phyloP scores from a whole-genome alignment of 2,797 vertebrate species.

The Podargus strigoides region DNA sequence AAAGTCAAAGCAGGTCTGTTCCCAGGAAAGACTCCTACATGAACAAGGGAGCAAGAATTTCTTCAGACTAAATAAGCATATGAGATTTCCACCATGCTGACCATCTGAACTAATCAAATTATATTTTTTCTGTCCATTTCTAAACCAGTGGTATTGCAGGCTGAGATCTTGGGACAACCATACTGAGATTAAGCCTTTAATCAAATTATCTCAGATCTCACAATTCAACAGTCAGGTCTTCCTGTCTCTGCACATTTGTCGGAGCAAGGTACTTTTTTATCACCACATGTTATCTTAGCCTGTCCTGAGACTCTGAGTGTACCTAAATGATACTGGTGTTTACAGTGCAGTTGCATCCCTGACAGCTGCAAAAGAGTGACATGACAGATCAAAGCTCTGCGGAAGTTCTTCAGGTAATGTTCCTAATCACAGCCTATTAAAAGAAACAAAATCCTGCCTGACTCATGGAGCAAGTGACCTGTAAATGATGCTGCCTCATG shows the following conservation, averaged over 20 bases:
- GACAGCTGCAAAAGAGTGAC: neutral
- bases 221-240: neutral
- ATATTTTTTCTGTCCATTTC: neutral
- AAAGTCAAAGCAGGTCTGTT: neutral
- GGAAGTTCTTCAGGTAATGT: constrained; percentile 13
- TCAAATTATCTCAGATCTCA: neutral
- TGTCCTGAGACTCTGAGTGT: neutral
- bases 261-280: neutral
- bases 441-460: constrained; percentile 8
- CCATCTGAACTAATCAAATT: neutral
- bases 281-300: neutral
- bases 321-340: neutral
- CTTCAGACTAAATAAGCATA: neutral
- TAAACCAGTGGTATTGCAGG: neutral
- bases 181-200: neutral
- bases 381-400: neutral
- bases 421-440: constrained; percentile 15
- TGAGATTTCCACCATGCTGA: neutral
- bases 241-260: neutral
- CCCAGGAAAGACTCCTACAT: neutral
- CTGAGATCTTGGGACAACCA: neutral
- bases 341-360: neutral
- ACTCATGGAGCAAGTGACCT: neutral
- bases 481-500: neutral
- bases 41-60: neutral